Evolutionary conservation across 2,797 vertebrate species (phyloP), one percentile per base, ranked within the genome.

Genomic region (Rallus crepitans): DNA sequence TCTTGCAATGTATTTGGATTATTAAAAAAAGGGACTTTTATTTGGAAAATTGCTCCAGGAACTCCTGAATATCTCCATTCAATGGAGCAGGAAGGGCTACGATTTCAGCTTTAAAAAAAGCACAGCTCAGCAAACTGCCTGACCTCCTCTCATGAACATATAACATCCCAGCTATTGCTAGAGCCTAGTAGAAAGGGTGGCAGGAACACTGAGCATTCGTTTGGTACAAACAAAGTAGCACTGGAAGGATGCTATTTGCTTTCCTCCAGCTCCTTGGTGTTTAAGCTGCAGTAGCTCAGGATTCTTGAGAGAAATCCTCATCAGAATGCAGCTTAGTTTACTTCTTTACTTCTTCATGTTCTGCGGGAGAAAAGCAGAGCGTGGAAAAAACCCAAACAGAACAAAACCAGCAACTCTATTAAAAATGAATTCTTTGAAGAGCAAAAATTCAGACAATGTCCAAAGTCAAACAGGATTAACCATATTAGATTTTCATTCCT

Each of bases 21-120:
- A 47, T 48, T 37, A 37, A 39, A 40, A 55, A 61, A 76, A 71
- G 27, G 13, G 7, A 84, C 8, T 82, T 90, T 93, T 64, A 47
- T 92, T 89, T 82, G 92, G 92, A 90, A 96, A 96, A 89, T 95
- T 92, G 90, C 89, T 96, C 21, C 75, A 73, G 92, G 81, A 96
- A 21, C 75, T 96, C 81, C 60, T 63, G 39, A 55, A 28, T 15
- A 18, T 64, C 47, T 92, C 85, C 81, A 24, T 89, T 90, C 50
- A 55, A 37, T 55, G 56, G 33, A 94, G 72, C 65, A 88, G 72
- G 30, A 93, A 86, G 24, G 24, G 28, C 59, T 15, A 37, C 35
- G 39, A 90, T 76, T 96, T 71, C 65, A 81, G 50, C 55, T 50
- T 20, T 14, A 80, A 91, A 92, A 92, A 89, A 15, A 45, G 14